A percentile compares a stretch with the other conserved stretches of the same genome.
phyloP scores from a whole-genome alignment of 2,113 vertebrate species.

The Pagrus major region DNA sequence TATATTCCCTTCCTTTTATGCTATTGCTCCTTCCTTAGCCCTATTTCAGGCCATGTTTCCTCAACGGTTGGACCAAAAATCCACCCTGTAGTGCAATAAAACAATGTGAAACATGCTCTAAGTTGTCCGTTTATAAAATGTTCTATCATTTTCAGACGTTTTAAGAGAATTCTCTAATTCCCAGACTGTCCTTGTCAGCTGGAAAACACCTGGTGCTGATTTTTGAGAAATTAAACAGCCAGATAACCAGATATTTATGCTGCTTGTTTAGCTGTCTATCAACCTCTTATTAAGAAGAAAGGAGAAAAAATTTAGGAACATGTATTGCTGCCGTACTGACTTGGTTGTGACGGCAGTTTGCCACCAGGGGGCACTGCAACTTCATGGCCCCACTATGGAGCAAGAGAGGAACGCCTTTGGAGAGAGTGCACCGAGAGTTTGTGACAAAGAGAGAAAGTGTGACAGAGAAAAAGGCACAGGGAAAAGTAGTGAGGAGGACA shows the following conservation, averaged over 20 bases:
- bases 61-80: not conserved
- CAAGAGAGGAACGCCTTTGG: not conserved
- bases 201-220: not conserved
- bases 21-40: not conserved
- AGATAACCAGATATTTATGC: not conserved
- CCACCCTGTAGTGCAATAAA: not conserved
- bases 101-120: not conserved
- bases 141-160: not conserved
- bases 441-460: slow-evolving; percentile 52
- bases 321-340: not conserved
- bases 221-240: not conserved
- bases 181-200: not conserved
- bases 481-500: slow-evolving; percentile 15
- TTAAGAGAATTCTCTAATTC: not conserved
- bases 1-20: not conserved
- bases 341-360: slow-evolving; percentile 31
- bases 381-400: slow-evolving; percentile 82
- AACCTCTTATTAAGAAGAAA: not conserved
- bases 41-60: not conserved
- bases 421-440: slow-evolving; percentile 34
- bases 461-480: slow-evolving; percentile 23
- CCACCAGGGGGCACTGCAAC: slow-evolving; percentile 98
- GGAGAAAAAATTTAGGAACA: not conserved
- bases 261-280: not conserved
- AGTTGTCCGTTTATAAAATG: not conserved